Evolutionary conservation across 2,888 invertebrate species (phyloP).

Genomic region (Drosophila setosimentum): DNA sequence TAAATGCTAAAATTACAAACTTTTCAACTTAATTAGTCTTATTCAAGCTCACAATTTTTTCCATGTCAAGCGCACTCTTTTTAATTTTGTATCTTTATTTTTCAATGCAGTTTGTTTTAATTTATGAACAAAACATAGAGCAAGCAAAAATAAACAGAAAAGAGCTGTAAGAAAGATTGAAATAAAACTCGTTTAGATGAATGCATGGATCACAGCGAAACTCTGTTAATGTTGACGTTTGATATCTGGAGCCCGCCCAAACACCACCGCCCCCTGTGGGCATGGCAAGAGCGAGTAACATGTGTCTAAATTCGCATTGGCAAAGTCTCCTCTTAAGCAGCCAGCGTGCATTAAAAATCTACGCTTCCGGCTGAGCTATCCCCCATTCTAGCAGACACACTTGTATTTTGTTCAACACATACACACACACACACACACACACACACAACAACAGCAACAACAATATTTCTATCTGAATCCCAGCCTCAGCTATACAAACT

Average conservation of each 20-base stretch:
- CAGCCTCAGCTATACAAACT: conserved; percentile 35
- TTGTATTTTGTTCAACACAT: background rate
- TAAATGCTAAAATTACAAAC: background rate
- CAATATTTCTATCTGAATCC: conserved; percentile 3
- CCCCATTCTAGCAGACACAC: background rate
- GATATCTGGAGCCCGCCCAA: conserved; percentile 63
- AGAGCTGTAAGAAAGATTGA: conserved; percentile 13
- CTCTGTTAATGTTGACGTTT: conserved; percentile 50
- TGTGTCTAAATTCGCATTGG: conserved; percentile 73
- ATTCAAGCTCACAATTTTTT: background rate
- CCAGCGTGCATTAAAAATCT: conserved; percentile 71
- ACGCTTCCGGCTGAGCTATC: conserved; percentile 66
- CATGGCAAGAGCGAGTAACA: conserved; percentile 54
- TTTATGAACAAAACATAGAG: conserved; percentile 32
- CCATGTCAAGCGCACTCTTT: background rate
- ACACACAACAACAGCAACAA: conserved; percentile 16
- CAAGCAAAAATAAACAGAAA: background rate
- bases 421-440: background rate
- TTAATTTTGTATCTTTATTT: background rate
- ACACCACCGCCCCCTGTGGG: background rate
- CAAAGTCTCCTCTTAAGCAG: conserved; percentile 20
- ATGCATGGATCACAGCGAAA: conserved; percentile 40
- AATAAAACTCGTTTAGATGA: conserved; percentile 46
- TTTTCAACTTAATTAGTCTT: background rate
- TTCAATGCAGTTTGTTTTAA: conserved; percentile 45